Base-by-base conservation (phyloP, 2,888 invertebrate genomes). In the Eupithecia inturbata region DNA sequence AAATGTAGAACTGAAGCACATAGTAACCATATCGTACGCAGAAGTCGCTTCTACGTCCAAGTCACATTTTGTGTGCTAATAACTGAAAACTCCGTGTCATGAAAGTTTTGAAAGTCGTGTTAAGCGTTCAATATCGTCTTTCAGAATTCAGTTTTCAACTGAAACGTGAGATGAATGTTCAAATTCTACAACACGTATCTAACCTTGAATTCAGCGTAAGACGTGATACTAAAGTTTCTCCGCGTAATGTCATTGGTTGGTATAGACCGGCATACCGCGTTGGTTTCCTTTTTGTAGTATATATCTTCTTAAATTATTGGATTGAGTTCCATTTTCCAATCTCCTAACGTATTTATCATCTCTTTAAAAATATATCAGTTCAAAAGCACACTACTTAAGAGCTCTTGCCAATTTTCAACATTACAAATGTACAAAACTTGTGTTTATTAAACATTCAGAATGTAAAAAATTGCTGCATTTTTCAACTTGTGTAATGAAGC, bases 101-200 rank as follows among this genome's bases (percentile, higher is more conserved):
- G 33, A 64, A 36, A 64, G 63, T 64, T 63, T 64, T n/a, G 31
- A 62, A 62, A 31, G 12, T 33, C 33, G 33, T 33, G 33, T 57
- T 26, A 36, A 33, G 36, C 28, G 63, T 64, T 33, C 63, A 39
- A 64, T 36, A 39, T 36, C 66, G n/a, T 39, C n/a, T n/a, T 39
- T 39, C 63, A 45, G 45, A 63, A 70, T 63, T 63, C 31, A 62
- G 62, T 70, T 63, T 70, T 62, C 70, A 45, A 70, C 69, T 28
- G n/a, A 63, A 63, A 68, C 67, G 69, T 67, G 75, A 69, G 67
- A 41, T 53, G 57, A 72, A 72, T 67, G 63, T 71, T 64, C 6
- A 53, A 68, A 68, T 49, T 68, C 70, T 39, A 63, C 67, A 67
- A 53, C 63, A 39, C 63, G 39, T 45, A 39, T 26, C 62, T 33